Conservation (phyloP, 2,888 invertebrate genomes). For the Apeira syringaria region DNA sequence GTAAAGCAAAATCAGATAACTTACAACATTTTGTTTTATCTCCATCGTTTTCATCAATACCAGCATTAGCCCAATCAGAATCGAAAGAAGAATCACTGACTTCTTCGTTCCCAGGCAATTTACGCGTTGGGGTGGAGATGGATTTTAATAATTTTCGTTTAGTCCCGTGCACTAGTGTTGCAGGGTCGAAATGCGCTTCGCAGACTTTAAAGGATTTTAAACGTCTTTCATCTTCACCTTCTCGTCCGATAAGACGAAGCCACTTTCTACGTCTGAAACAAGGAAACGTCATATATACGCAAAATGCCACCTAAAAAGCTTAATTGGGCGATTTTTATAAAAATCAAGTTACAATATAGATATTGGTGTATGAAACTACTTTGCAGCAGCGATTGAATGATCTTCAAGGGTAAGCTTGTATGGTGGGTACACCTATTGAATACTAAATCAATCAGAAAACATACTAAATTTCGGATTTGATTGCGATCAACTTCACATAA, state of each 20-base stretch:
- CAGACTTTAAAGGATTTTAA: conserved; percentile 3
- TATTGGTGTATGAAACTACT: too few species aligned
- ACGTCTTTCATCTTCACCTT: neutral
- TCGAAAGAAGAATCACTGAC: neutral
- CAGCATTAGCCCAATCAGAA: too few species aligned
- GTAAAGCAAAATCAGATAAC: neutral
- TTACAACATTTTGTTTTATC: neutral
- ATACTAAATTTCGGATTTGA: too few species aligned
- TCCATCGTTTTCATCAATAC: neutral
- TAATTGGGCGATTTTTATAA: too few species aligned
- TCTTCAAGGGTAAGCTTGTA: too few species aligned
- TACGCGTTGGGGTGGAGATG: neutral
- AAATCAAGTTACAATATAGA: too few species aligned
- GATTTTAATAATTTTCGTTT: conserved; percentile 1
- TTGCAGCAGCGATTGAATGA: too few species aligned
- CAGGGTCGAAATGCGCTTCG: conserved; percentile 7
- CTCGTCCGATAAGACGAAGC: conserved; percentile 3
- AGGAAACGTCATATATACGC: too few species aligned
- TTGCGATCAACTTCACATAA: too few species aligned
- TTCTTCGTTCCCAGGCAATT: neutral
- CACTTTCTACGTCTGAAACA: conserved; percentile 11
- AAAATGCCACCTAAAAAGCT: too few species aligned
- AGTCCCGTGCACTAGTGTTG: neutral
- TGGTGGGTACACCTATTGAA: too few species aligned
- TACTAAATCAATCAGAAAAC: too few species aligned